A percentile compares a stretch with the other conserved stretches of the same genome.
Evolutionary conservation across 2,113 vertebrate species (phyloP).

Genomic region (Vanacampus margaritifer): DNA sequence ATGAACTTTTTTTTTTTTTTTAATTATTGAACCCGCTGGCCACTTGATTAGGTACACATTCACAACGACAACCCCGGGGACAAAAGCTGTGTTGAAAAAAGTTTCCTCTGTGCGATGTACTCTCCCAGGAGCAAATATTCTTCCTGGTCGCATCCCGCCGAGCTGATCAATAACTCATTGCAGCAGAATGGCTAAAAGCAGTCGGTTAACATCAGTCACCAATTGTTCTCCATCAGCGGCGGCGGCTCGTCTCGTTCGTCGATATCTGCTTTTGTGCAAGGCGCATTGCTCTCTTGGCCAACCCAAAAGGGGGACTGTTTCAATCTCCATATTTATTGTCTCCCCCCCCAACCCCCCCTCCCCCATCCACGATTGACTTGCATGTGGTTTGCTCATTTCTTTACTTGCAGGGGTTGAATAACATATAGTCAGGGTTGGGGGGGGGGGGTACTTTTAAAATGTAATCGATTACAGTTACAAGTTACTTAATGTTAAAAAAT

Average conservation of each 20-base stretch:
- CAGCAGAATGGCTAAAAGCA: slow-evolving; percentile 11
- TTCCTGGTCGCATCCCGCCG: slow-evolving; percentile 5
- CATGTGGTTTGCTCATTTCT: not conserved
- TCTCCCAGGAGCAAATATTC: slow-evolving; percentile 5
- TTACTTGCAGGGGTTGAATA: not conserved
- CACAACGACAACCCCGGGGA: not conserved
- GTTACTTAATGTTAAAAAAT: no score
- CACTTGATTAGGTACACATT: not conserved
- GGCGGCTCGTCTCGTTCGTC: slow-evolving; percentile 8
- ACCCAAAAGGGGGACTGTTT: not conserved
- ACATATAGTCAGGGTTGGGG: no score
- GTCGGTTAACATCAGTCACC: slow-evolving; percentile 33
- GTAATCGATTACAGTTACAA: no score
- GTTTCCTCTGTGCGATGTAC: not conserved
- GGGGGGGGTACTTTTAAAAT: no score
- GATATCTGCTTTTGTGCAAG: slow-evolving; percentile 17
- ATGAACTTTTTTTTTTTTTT: no score
- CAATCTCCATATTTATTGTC: slow-evolving; percentile 1
- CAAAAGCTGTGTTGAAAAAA: not conserved
- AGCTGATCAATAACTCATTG: slow-evolving; percentile 22
- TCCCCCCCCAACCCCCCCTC: not conserved
- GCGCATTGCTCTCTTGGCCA: not conserved
- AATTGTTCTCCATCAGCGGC: slow-evolving; percentile 28
- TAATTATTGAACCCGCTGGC: no score
- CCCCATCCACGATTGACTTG: not conserved